These are phyloP conservation scores for Rhagium mordax DNA, from an alignment of 2,888 invertebrate species.

Conservation along the genomic window DNA sequence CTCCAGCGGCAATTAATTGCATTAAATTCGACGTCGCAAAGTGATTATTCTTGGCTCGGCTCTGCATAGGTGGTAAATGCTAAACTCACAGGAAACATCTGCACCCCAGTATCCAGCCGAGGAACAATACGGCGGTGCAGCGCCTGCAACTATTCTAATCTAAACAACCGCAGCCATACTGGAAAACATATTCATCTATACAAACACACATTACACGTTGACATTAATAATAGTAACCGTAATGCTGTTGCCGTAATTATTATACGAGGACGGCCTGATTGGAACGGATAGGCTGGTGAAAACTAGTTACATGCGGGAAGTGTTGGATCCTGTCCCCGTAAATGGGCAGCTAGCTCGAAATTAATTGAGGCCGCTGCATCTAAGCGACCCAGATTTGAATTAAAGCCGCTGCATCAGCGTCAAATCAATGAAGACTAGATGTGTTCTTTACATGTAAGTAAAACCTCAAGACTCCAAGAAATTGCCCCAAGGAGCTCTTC, in stretches of 20 bases:
- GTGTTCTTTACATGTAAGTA: too few relatives aligned
- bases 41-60: conserved; percentile 10
- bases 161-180: conserved; percentile 1
- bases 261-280: conserved; percentile 4
- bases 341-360: neutral
- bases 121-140: conserved; percentile 16
- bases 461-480: too few relatives aligned
- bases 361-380: neutral
- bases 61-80: conserved; percentile 14
- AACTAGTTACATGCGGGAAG: neutral
- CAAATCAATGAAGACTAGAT: too few relatives aligned
- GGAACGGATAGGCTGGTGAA: neutral
- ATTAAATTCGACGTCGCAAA: conserved; percentile 4
- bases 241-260: conserved; percentile 15
- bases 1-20: conserved; percentile 12
- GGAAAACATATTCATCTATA: conserved; percentile 15
- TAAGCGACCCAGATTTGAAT: neutral
- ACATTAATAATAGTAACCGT: neutral
- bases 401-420: too few relatives aligned
- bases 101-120: conserved; percentile 15
- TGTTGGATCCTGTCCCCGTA: neutral
- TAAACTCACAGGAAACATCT: conserved; percentile 13
- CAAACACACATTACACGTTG: conserved; percentile 5
- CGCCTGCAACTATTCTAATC: conserved; percentile 21
- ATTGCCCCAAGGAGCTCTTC: too few relatives aligned